A percentile compares a stretch with the other conserved stretches of the same genome.
These are phyloP conservation scores for Esox masquinongy DNA, from an alignment of 2,797 vertebrate species.

Conservation along the genomic window DNA sequence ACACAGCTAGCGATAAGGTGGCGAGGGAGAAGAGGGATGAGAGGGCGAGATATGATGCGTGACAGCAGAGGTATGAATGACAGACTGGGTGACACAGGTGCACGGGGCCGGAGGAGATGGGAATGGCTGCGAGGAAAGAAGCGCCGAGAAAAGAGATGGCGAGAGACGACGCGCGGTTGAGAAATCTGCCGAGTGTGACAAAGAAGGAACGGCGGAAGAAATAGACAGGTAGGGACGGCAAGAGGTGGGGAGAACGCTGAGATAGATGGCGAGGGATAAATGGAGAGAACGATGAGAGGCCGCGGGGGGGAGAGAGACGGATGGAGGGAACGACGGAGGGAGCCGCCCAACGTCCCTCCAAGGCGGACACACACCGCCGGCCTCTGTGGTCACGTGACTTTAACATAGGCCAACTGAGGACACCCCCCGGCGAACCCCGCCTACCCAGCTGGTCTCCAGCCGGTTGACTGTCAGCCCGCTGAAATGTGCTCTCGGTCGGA, in stretches of 20 bases:
- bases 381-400: not conserved
- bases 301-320: not conserved
- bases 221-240: conserved; percentile 9
- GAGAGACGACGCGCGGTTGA: not conserved
- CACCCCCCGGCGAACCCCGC: too few relatives aligned
- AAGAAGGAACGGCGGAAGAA: conserved; percentile 42
- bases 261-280: not conserved
- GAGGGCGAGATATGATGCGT: conserved; percentile 27
- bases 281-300: not conserved
- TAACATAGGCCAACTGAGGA: too few relatives aligned
- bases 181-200: conserved; percentile 20
- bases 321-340: not conserved
- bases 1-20: not conserved
- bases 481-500: not conserved
- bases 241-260: not conserved
- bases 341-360: not conserved
- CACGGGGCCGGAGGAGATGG: conserved; percentile 1
- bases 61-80: conserved; percentile 32
- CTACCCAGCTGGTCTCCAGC: too few relatives aligned
- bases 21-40: conserved; percentile 1
- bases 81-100: conserved; percentile 19
- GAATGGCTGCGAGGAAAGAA: conserved; percentile 11
- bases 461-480: not conserved
- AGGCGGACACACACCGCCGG: not conserved
- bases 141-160: not conserved